Evolutionary conservation across 1,140 invertebrate genomes (phyloP), one percentile per base, ranked within the genome.

Genomic region (Macrostomum lignano): DNA sequence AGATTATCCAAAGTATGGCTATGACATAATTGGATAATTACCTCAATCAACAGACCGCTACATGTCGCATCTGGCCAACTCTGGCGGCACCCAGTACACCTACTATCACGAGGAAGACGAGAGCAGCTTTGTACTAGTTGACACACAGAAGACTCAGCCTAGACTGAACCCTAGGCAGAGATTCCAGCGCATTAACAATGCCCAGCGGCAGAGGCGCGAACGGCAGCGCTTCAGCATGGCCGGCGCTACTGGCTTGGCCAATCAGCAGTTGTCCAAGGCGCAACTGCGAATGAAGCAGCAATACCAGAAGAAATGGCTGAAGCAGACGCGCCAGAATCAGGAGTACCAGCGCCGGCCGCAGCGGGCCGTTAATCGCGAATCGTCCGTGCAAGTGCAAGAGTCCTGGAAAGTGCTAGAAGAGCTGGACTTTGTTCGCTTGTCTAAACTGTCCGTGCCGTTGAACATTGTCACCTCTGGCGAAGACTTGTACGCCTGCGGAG

Each of bases 101-200:
- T 94, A 93, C 47, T 86, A 75, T 51, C 84, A 93, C 49, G 82
- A 93, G 46, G 84, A 96, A 51, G 84, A 96, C 58, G 84, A 96
- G 55, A 82, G 73, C 38, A 78, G 75, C n/a, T 96, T 93, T 65
- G 82, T 93, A 49, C 58, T 93, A 53, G 84, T 94, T 40, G 82
- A 91, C 49, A 86, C 81, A 1, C 74, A 79, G 2, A 67, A 76
- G n/a, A n/a, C n/a, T n/a, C n/a, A n/a, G n/a, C n/a, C n/a, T n/a
- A n/a, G n/a, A n/a, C n/a, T n/a, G n/a, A n/a, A n/a, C n/a, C n/a
- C n/a, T n/a, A n/a, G n/a, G n/a, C n/a, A n/a, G n/a, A n/a, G n/a
- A n/a, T n/a, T n/a, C n/a, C n/a, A n/a, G n/a, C n/a, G n/a, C n/a
- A n/a, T n/a, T n/a, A n/a, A n/a, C n/a, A n/a, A n/a, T n/a, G n/a